A percentile compares a stretch with the other conserved stretches of the same genome.
These are phyloP conservation scores for Spea hammondii DNA, from an alignment of 2,797 vertebrate species.

Conservation along the genomic window DNA sequence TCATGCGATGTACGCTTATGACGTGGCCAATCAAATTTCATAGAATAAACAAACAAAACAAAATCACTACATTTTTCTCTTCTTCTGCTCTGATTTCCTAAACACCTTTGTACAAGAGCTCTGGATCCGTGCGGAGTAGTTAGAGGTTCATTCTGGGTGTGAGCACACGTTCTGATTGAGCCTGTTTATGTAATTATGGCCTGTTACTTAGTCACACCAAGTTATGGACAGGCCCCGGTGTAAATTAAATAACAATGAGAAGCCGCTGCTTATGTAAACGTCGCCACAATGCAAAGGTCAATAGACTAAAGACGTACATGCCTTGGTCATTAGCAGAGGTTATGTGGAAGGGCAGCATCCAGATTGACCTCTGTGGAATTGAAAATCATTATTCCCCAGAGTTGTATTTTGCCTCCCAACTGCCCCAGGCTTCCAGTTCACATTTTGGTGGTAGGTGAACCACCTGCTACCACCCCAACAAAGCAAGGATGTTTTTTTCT, in stretches of 20 bases:
- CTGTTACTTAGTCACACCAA: constrained; percentile 54
- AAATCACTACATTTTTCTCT: not conserved
- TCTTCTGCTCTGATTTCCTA: too few species aligned
- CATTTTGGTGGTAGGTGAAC: too few species aligned
- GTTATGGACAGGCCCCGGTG: constrained; percentile 60
- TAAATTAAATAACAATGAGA: constrained; percentile 59
- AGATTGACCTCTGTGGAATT: constrained; percentile 21
- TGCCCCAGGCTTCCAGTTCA: too few species aligned
- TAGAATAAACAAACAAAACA: constrained; percentile 2
- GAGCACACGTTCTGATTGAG: too few species aligned
- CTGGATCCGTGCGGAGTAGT: too few species aligned
- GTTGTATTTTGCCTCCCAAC: not conserved
- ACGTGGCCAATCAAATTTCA: not conserved
- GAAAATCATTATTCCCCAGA: constrained; percentile 14
- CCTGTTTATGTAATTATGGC: constrained; percentile 29
- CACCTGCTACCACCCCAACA: too few species aligned
- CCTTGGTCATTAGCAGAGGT: constrained; percentile 25
- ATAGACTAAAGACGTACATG: constrained; percentile 54
- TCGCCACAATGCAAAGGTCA: constrained; percentile 53
- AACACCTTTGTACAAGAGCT: too few species aligned
- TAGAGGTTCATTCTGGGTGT: too few species aligned
- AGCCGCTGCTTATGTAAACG: constrained; percentile 62
- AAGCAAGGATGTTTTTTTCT: too few species aligned
- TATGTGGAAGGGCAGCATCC: not conserved
- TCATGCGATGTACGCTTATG: too few species aligned